Evolutionary conservation across 53 echinoderm and acorn worm genomes (phyloP), one percentile per base, ranked within the genome.

Genomic region (Luidia sarsii): DNA sequence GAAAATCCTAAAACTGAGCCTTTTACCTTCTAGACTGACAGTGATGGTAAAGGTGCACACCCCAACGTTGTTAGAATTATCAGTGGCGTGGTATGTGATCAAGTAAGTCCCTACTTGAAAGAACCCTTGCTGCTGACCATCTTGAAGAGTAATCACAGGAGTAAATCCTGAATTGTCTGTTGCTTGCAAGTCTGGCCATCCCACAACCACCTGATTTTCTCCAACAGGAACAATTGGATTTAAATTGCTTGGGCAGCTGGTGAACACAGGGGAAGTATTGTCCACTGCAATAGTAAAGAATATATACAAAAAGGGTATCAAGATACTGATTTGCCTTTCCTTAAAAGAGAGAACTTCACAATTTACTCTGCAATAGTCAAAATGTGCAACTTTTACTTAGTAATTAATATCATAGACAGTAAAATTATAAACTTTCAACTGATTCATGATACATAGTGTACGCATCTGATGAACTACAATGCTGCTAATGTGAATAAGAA

Each of bases 21-120:
- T n/a, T n/a, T n/a, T 33, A 73, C 74, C 57, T 73, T 8, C 38
- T 41, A 0, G 4, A 3, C 25, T 25, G 20, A 73, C 57, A 0
- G 3, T 24, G 6, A 73, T 19, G 20, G 0, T 0, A 22, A 73
- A 57, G 0, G 28, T 39, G 29, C 74, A 73, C 3, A 28, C 2
- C 3, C 16, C 15, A 0, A 1, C 39, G 25, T 57, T 73, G 16
- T 57, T 49, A n/a, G 48, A 8, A 0, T 28, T 21, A 28, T 73
- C 74, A 21, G 57, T 57, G 24, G 74, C 74, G 14, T 11, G 15
- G 57, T 73, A 73, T 4, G 74, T 73, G 57, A 73, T 32, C 20
- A 10, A 2, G 15, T 34, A 0, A 11, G 0, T 73, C 6, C 74
- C 74, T 2, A 29, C 27, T 1, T 0, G n/a, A 25, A 34, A 71